Conservation (phyloP, 2,888 invertebrate species). For the Chalcis sispes region DNA sequence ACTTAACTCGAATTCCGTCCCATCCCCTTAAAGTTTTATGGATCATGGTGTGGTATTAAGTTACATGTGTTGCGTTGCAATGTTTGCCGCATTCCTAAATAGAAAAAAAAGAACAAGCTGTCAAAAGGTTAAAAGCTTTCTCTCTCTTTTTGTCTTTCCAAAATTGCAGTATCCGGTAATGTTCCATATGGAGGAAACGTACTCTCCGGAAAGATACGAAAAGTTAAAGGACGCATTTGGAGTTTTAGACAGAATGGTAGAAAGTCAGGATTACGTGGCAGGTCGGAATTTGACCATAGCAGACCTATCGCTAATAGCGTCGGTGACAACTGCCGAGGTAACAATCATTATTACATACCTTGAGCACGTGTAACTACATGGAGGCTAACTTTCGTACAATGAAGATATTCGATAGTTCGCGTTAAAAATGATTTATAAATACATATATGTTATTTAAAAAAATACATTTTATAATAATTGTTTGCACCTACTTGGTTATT, state of each 20-base stretch:
- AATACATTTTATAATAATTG: no score
- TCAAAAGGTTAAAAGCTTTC: conserved; percentile 34
- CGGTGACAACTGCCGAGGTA: conserved; percentile 69
- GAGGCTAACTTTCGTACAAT: background rate
- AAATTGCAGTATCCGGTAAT: conserved; percentile 65
- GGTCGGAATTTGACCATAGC: conserved; percentile 71
- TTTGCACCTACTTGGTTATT: no score
- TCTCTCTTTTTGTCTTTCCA: conserved; percentile 5
- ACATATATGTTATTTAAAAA: no score
- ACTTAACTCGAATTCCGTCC: background rate
- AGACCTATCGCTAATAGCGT: conserved; percentile 66
- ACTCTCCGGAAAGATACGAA: conserved; percentile 60
- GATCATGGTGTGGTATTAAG: conserved; percentile 1
- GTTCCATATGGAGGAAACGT: conserved; percentile 55
- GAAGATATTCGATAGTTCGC: conserved; percentile 6
- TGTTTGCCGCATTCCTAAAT: conserved; percentile 30
- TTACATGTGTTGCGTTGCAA: conserved; percentile 16
- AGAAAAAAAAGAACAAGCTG: background rate
- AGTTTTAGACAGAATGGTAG: conserved; percentile 66
- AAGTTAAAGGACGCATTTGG: conserved; percentile 63
- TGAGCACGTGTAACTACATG: no score
- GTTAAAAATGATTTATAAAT: no score
- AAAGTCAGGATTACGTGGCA: conserved; percentile 68
- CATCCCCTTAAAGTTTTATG: background rate
- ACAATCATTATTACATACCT: conserved; percentile 2